These are phyloP conservation scores for Eutrigla gurnardus DNA, from an alignment of 2,797 vertebrate species.

Conservation along the genomic window DNA sequence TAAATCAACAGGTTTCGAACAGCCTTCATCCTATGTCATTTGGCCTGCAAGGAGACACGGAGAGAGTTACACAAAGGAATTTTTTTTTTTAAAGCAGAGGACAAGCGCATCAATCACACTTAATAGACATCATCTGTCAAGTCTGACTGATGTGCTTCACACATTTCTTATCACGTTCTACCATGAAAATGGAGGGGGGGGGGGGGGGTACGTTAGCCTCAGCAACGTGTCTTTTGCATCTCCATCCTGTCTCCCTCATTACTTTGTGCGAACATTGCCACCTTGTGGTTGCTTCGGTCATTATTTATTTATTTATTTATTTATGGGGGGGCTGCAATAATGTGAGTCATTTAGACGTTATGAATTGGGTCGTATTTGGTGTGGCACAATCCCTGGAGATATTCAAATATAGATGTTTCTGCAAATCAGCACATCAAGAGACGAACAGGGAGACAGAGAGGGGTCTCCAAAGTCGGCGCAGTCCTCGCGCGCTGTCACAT, in stretches of 20 bases:
- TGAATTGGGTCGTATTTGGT: conserved; percentile 69
- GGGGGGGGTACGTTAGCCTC: conserved; percentile 59
- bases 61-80: conserved; percentile 83
- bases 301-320: conserved; percentile 67
- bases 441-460: conserved; percentile 10
- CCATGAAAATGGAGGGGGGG: conserved; percentile 28
- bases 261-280: conserved; percentile 97
- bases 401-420: conserved; percentile 40
- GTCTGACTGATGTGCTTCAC: conserved; percentile 48
- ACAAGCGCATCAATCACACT: conserved; percentile 25
- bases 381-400: conserved; percentile 42
- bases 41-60: conserved; percentile 93
- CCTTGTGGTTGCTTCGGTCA: conserved; percentile 87
- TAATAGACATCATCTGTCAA: conserved; percentile 37
- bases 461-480: conserved; percentile 32
- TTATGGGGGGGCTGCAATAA: conserved; percentile 58
- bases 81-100: conserved; percentile 31
- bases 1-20: conserved; percentile 99
- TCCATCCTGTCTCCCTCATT: conserved; percentile 81
- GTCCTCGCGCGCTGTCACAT: conserved; percentile 30
- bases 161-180: conserved; percentile 45
- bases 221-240: conserved; percentile 71
- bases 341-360: conserved; percentile 75
- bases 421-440: conserved; percentile 36
- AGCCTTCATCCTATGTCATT: conserved; percentile 99